These are phyloP conservation scores for Leptinotarsa peninsularis DNA, from an alignment of 2,888 invertebrate species.

Conservation along the genomic window DNA sequence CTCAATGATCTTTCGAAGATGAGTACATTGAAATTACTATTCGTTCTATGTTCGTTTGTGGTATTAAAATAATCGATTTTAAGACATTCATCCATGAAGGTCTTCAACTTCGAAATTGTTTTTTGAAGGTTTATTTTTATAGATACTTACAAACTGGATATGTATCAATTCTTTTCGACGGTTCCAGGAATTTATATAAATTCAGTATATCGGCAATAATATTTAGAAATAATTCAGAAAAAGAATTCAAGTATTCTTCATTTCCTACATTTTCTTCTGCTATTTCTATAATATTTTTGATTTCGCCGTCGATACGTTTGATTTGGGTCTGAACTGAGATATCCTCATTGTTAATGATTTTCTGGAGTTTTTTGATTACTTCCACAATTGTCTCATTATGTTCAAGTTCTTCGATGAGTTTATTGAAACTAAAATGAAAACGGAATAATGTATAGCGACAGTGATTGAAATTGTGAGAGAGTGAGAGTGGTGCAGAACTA, in stretches of 20 bases:
- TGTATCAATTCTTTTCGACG: slow-evolving; percentile 24
- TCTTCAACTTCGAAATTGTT: no score
- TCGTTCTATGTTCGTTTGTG: no score
- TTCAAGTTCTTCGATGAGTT: slow-evolving; percentile 44
- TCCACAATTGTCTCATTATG: slow-evolving; percentile 48
- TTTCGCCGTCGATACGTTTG: slow-evolving; percentile 37
- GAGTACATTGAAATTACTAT: no score
- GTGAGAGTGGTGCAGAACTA: no score
- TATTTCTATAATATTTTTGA: slow-evolving; percentile 38
- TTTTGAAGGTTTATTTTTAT: no score
- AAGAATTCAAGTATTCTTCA: slow-evolving; percentile 44
- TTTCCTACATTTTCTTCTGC: slow-evolving; percentile 44
- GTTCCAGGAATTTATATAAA: slow-evolving; percentile 33
- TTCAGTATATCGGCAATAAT: slow-evolving; percentile 34
- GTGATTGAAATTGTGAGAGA: no score
- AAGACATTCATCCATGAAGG: no score
- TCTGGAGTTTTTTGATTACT: slow-evolving; percentile 47
- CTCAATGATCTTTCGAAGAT: no score
- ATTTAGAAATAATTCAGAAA: slow-evolving; percentile 39
- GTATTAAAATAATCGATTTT: no score
- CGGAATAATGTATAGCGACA: no score
- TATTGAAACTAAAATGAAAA: slow-evolving; percentile 33
- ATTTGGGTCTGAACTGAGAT: slow-evolving; percentile 41
- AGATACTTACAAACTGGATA: background rate
- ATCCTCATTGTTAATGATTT: slow-evolving; percentile 46